Percentiles rank a stretch among this genome's conserved stretches.
Evolutionary conservation across 2,113 vertebrate species (phyloP).

Genomic region (Diphyllodes magnificus): DNA sequence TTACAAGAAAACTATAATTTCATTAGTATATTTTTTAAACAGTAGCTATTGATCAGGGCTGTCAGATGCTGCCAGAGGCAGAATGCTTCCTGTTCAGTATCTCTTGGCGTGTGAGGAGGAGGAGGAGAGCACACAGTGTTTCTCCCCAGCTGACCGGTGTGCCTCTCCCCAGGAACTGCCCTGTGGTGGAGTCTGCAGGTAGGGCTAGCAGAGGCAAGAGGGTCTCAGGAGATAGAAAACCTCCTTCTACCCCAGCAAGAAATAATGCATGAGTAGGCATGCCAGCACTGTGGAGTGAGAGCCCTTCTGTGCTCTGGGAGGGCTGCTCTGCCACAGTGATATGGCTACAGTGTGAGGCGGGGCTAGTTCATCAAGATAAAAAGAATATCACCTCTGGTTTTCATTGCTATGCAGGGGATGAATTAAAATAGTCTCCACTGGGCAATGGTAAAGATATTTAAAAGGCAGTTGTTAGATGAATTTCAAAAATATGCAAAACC

Average conservation of each 20-base stretch:
- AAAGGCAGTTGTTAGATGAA: not conserved
- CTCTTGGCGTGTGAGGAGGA: not conserved
- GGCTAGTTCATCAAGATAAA: not conserved
- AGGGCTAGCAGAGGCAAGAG: not conserved
- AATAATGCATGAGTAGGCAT: not conserved
- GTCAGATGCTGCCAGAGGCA: not conserved
- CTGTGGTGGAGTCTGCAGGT: not conserved
- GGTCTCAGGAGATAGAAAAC: not conserved
- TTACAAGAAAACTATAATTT: not conserved
- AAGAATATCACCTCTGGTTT: not conserved
- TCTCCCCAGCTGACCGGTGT: not conserved
- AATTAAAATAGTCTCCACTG: not conserved
- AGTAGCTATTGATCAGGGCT: not conserved
- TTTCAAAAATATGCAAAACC: not conserved
- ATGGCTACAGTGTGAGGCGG: fast-evolving
- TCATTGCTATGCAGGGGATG: not conserved
- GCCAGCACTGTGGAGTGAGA: not conserved
- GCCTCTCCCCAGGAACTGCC: not conserved
- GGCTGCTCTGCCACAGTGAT: fast-evolving
- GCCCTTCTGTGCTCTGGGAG: not conserved
- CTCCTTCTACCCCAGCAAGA: not conserved
- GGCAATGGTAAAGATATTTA: not conserved
- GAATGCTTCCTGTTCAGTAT: not conserved
- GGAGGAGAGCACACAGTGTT: not conserved
- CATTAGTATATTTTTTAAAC: not conserved